Evolutionary conservation across 2,113 vertebrate genomes (phyloP), one percentile per base, ranked within the genome.

Genomic region (Cranoglanis bouderius): DNA sequence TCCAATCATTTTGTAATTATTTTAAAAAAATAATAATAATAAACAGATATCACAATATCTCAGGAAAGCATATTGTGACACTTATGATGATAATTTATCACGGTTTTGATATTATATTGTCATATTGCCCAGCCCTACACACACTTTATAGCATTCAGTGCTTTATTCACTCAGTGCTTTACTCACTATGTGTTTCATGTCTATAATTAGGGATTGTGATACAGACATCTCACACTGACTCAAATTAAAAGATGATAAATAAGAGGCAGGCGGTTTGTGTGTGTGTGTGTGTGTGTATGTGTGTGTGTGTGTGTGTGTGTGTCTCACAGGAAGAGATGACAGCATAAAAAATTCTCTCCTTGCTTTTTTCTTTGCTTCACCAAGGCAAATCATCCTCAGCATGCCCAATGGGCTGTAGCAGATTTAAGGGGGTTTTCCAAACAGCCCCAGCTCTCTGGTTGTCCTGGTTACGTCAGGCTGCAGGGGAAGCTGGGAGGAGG

Each of bases 221-320:
- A 49, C 38, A 57, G 49, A 72, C 43, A 70, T 51, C 49, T 81
- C 72, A 49, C 40, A 32, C 55, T 53, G 51, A 51, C n/a, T 82
- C 59, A 82, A 43, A 88, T 83, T 53, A 83, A n/a, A 83, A 74
- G 63, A 70, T 83, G 87, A 72, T 53, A 83, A 82, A 87, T 81
- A 53, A 83, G 24, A n/a, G 18, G 26, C 35, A 59, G 35, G n/a
- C 8, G n/a, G 59, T 53, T 21, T 82, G 10, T 29, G 57, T 40
- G 14, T 29, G 21, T 55, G 40, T 26, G 85, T 75, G 5, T 74
- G 70, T 72, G 67, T 67, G 32, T 49, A n/a, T 46, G 78, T 81
- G 80, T 57, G 53, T 61, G 83, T 32, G 26, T 21, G 57, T 49
- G 55, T 81, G 72, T 21, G 70, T 16, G n/a, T 63, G 49, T 49